These are phyloP conservation scores for Syrphus vitripennis DNA, from an alignment of 2,888 invertebrate species.

Conservation along the genomic window DNA sequence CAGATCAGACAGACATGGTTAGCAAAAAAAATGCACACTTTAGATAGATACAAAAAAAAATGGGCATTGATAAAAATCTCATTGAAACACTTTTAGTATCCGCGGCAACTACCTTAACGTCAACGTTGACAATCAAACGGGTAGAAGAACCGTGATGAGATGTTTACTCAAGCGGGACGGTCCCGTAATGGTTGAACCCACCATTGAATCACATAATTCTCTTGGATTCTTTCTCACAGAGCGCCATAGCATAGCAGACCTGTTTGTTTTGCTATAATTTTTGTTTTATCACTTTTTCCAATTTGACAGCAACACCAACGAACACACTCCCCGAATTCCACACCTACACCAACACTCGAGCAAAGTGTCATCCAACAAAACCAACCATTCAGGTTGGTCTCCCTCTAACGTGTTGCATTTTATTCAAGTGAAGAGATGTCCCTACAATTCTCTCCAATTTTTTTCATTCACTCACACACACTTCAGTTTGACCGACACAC, in stretches of 20 bases:
- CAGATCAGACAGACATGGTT: slow-evolving; percentile 26
- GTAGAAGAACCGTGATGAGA: slow-evolving; percentile 72
- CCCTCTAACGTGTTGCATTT: slow-evolving; percentile 46
- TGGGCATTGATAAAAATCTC: slow-evolving; percentile 34
- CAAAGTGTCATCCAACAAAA: slow-evolving; percentile 58
- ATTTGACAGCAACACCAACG: slow-evolving; percentile 55
- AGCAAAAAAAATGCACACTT: neutral
- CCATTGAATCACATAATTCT: slow-evolving; percentile 65
- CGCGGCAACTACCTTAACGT: slow-evolving; percentile 51
- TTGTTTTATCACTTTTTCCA: slow-evolving; percentile 42
- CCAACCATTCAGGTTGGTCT: slow-evolving; percentile 41
- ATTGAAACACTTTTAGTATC: slow-evolving; percentile 63
- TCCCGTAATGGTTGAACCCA: slow-evolving; percentile 77
- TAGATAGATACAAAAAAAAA: slow-evolving; percentile 15
- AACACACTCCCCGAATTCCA: slow-evolving; percentile 65
- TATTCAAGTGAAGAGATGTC: slow-evolving; percentile 33
- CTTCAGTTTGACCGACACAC: slow-evolving; percentile 31
- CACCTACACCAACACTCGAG: slow-evolving; percentile 61
- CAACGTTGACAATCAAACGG: slow-evolving; percentile 68
- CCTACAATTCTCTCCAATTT: slow-evolving; percentile 56
- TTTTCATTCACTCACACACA: slow-evolving; percentile 6
- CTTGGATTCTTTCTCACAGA: slow-evolving; percentile 34
- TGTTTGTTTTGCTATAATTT: slow-evolving; percentile 58
- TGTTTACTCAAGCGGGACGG: slow-evolving; percentile 80
- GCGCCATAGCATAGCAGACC: slow-evolving; percentile 11